Base-by-base conservation (phyloP, 1,140 invertebrate species). In the Drosophila bocqueti region DNA sequence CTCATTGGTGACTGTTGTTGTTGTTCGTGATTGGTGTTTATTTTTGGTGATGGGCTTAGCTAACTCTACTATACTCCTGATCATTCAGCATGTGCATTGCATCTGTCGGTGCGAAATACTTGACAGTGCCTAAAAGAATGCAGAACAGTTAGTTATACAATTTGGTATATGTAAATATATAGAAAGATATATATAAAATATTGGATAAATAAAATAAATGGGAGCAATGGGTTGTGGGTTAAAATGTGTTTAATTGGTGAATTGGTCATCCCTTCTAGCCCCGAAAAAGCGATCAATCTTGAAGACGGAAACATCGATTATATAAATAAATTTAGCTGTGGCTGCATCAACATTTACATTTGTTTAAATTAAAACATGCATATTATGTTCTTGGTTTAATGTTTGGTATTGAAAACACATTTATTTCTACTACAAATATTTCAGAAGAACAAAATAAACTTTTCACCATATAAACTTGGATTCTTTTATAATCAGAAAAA, bases 71-170 rank as follows among this genome's bases (percentile, higher is more conserved):
- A 75, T 92, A 92, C 72, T 92, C 91, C 82, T 89, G 91, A 49
- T 93, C 93, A 81, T 93, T 90, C 63, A 93, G 83, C 94, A 95
- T 94, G 75, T 94, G 93, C 81, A 95, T 94, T 62, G 94, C 94
- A 85, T 95, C 94, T 73, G 93, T 94, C 62, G 94, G 94, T 86
- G 94, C 93, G 78, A 94, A 93, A 86, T 95, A 95, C 87, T 93
- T 94, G 78, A 91, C 91, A 75, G 89, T 91, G 80, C 85, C 91
- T 92, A 91, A 74, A 92, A 92, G 58, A 79, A 85, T 73, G 76
- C 54, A 50, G 61, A 72, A 84, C 13, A 65, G 71, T 90, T 84
- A 87, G 78, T 79, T 52, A 52, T 46, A 58, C 71, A 83, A 75
- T 79, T 46, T 42, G 24, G 46, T 34, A 57, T 31, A 11, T 45